Conservation (phyloP, 2,113 vertebrate species). For the Sitta europaea region DNA sequence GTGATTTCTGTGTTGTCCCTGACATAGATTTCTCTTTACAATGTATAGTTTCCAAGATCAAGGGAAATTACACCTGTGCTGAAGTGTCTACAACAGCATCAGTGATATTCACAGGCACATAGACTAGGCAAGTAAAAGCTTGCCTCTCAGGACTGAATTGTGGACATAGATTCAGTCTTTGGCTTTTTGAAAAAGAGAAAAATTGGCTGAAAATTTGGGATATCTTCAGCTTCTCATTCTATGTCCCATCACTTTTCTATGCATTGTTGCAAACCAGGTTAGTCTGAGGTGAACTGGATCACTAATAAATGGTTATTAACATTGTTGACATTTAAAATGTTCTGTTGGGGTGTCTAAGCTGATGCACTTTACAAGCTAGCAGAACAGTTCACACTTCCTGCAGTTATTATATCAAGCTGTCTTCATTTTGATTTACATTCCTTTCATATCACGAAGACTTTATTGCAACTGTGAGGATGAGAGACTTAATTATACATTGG, state of each 20-base stretch:
- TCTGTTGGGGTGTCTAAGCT: background rate
- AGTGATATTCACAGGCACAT: background rate
- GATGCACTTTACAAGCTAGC: background rate
- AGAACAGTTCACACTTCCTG: background rate
- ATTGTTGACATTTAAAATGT: background rate
- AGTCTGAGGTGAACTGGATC: background rate
- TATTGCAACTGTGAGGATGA: background rate
- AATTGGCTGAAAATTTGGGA: background rate
- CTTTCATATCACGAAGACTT: background rate
- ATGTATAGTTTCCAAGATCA: background rate
- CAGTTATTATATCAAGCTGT: background rate
- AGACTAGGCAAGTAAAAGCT: background rate
- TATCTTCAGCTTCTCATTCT: background rate
- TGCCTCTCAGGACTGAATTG: background rate
- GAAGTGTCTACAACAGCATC: background rate
- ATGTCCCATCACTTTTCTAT: background rate
- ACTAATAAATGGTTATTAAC: background rate
- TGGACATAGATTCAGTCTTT: background rate
- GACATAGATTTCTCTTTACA: background rate
- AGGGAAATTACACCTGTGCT: background rate
- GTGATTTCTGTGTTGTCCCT: background rate
- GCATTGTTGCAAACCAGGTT: background rate
- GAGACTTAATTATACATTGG: constrained; percentile 8
- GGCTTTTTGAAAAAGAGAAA: background rate
- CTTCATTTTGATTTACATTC: constrained; percentile 24